These are phyloP conservation scores for Neotoxoptera formosana DNA, from an alignment of 1,140 invertebrate genomes.

Conservation along the genomic window DNA sequence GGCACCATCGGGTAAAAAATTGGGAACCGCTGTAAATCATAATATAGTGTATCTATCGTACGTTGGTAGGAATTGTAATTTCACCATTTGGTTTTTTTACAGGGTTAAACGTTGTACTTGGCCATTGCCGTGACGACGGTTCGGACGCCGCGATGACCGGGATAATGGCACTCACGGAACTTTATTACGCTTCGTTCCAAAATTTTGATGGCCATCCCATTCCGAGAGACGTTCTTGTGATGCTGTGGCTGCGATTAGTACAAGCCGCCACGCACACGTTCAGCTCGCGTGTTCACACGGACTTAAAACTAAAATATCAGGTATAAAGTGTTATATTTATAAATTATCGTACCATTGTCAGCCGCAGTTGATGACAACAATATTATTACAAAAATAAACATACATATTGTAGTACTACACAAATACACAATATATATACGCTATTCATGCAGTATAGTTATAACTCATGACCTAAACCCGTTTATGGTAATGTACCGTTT, in stretches of 20 bases:
- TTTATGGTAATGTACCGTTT: constrained; percentile 9
- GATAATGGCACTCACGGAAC: neutral
- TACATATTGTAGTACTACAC: neutral
- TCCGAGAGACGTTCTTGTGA: constrained; percentile 5
- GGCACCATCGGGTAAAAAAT: neutral
- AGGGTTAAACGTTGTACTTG: neutral
- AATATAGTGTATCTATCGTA: neutral
- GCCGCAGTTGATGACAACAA: neutral
- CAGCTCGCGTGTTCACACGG: neutral
- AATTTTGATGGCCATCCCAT: neutral
- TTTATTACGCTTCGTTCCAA: neutral
- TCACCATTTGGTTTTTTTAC: neutral
- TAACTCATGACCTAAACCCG: neutral
- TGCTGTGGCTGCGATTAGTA: constrained; percentile 35
- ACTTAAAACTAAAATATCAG: constrained; percentile 14
- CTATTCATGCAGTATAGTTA: neutral
- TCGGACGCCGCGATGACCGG: neutral
- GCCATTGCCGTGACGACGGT: neutral
- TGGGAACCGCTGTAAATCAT: neutral
- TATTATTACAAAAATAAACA: constrained; percentile 8
- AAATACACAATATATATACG: neutral
- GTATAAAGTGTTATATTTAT: constrained; percentile 2
- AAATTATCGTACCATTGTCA: neutral
- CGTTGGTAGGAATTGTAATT: neutral
- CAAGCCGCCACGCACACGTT: constrained; percentile 22